Base-by-base conservation (phyloP, 1,140 invertebrate genomes). In the Linepithema humile region DNA sequence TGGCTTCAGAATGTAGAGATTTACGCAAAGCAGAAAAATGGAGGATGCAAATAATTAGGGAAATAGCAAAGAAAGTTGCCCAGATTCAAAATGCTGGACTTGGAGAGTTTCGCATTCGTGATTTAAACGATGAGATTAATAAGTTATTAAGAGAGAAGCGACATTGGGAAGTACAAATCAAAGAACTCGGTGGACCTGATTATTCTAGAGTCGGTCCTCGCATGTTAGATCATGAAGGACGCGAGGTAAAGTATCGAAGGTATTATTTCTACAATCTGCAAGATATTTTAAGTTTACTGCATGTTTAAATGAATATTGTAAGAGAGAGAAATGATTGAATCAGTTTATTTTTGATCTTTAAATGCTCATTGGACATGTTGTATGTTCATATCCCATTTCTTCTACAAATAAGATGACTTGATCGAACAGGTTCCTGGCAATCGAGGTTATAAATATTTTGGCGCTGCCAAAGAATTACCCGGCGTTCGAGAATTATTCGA, bases 61-160 rank as follows among this genome's bases (percentile, higher is more conserved):
- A 99, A 95, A 97, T 99, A 50, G 98, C 99, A 0, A 98, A 99
- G 91, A 99, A 99, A 95, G 99, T 99, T n/a, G 97, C 99, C 20
- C 98, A 99, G 94, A 99, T 99, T 92, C 99, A 99, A 94, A 99
- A 99, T 95, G 99, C 99, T 90, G 99, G 99, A 87, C 95, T 99
- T 0, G 99, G 99, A 0, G 99, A 99, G 95, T 99, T 99, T 93
- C 96, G 99, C 48, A 98, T 99, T 86, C 95, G 99, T 43, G 99
- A 99, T 94, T 94, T 99, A 1, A 99, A 99, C 93, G 99, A 99
- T 95, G 99, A 99, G 95, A 99, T 99, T 75, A 99, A 99, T 92
- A 99, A 99, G 95, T 93, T 99, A 45, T 95, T 99, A 32, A 94
- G 99, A 84, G 98, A 99, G 93, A 98, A 98, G 93, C 95, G 98